These are phyloP conservation scores for Ceuthmochares aereus DNA, from an alignment of 2,113 vertebrate genomes.

Conservation along the genomic window DNA sequence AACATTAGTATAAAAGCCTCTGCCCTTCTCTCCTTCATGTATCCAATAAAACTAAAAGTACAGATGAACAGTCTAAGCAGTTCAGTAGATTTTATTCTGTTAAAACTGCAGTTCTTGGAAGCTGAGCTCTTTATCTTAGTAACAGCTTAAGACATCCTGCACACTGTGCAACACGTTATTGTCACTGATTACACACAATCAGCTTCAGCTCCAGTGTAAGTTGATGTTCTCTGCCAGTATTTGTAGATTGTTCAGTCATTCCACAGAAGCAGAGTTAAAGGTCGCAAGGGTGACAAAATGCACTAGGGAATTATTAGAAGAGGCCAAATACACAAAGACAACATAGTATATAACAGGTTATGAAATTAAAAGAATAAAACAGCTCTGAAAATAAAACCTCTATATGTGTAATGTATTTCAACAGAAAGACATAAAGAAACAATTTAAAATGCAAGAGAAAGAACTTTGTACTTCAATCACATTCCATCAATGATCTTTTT, in stretches of 20 bases:
- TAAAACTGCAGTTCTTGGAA: neutral
- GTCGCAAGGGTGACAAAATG: neutral
- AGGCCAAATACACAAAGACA: neutral
- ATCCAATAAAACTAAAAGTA: neutral
- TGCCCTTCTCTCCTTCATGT: neutral
- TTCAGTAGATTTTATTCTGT: neutral
- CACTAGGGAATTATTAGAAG: neutral
- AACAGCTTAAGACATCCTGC: neutral
- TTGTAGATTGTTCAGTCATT: neutral
- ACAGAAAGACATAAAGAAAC: neutral
- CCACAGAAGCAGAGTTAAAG: neutral
- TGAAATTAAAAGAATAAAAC: neutral
- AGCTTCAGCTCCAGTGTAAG: neutral
- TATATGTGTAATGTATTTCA: neutral
- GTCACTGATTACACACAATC: neutral
- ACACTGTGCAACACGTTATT: neutral
- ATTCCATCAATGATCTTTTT: neutral
- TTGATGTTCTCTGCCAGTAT: neutral
- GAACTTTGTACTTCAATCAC: neutral
- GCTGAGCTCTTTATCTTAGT: neutral
- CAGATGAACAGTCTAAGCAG: neutral
- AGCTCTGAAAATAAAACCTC: neutral
- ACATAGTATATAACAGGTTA: neutral
- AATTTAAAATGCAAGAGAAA: neutral
- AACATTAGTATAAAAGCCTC: neutral